Percentiles rank a stretch among this genome's conserved stretches.
These are phyloP conservation scores for Eulemur coronatus DNA, from an alignment of 2,797 vertebrate genomes.

Conservation along the genomic window DNA sequence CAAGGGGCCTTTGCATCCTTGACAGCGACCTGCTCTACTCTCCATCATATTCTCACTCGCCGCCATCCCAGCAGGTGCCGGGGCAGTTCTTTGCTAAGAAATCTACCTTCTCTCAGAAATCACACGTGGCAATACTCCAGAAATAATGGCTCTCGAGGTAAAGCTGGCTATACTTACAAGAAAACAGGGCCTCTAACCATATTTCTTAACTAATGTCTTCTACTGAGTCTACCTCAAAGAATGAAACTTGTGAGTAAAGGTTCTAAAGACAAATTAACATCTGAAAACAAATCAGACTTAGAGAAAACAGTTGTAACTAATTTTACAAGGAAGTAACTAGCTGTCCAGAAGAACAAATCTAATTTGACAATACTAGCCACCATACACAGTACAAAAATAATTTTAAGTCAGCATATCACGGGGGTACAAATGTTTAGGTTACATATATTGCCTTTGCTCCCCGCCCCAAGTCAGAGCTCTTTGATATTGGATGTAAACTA, in stretches of 20 bases:
- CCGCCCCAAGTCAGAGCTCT: neutral
- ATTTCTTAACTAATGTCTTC: neutral
- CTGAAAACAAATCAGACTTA: neutral
- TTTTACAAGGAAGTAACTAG: neutral
- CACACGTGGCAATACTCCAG: neutral
- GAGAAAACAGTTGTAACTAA: conserved; percentile 26
- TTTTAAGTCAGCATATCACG: too few relatives aligned
- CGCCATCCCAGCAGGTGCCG: neutral
- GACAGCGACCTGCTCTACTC: neutral
- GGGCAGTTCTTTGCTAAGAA: neutral
- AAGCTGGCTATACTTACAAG: neutral
- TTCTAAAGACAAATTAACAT: conserved; percentile 23
- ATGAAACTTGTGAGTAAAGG: neutral
- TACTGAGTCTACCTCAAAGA: neutral
- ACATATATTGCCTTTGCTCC: too few relatives aligned
- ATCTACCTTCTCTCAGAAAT: neutral
- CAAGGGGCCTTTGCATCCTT: neutral
- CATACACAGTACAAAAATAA: neutral
- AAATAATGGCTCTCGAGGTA: neutral
- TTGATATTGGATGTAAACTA: neutral
- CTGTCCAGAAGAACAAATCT: neutral
- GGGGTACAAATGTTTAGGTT: too few relatives aligned
- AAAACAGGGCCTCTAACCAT: neutral
- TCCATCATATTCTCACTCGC: neutral
- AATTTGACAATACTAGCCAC: neutral